Evolutionary conservation across 2,888 invertebrate species (phyloP).

Genomic region (Sisyra terminalis): DNA sequence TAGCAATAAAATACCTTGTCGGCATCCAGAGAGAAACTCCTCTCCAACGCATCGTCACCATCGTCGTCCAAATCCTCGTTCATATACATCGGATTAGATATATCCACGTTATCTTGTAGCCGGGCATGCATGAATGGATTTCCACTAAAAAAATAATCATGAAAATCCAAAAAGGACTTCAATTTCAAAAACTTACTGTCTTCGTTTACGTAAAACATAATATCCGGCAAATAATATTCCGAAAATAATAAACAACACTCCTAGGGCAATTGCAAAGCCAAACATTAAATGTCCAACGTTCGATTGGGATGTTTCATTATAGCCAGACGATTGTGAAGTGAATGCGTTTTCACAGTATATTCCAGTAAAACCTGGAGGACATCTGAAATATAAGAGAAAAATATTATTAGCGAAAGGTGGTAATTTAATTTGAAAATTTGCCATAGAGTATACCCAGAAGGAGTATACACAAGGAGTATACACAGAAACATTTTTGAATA

Average conservation of each 20-base stretch:
- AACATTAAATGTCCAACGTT: conserved; percentile 20
- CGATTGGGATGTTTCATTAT: conserved; percentile 15
- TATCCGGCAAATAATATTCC: conserved; percentile 21
- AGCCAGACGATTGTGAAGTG: not conserved
- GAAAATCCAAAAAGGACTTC: not conserved
- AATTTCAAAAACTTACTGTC: conserved; percentile 4
- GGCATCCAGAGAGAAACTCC: conserved; percentile 34
- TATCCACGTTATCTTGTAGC: conserved; percentile 71
- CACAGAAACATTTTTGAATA: too few relatives aligned
- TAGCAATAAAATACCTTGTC: conserved; percentile 34
- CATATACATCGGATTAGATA: conserved; percentile 74
- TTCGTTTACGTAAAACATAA: conserved; percentile 26
- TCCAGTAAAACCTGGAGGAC: conserved; percentile 21
- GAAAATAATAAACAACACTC: conserved; percentile 20
- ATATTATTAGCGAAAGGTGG: too few relatives aligned
- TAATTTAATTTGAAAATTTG: too few relatives aligned
- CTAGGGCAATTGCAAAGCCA: conserved; percentile 21
- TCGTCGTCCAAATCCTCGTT: conserved; percentile 52
- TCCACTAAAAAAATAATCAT: conserved; percentile 23
- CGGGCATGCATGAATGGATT: conserved; percentile 61
- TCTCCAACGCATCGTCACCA: conserved; percentile 34
- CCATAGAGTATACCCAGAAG: too few relatives aligned
- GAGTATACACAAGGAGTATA: too few relatives aligned
- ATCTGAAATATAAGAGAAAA: conserved; percentile 17
- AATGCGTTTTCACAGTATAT: conserved; percentile 16